Base-by-base conservation (phyloP, 53 echinoderm and acorn worm genomes). In the Actinopyga echinites region DNA sequence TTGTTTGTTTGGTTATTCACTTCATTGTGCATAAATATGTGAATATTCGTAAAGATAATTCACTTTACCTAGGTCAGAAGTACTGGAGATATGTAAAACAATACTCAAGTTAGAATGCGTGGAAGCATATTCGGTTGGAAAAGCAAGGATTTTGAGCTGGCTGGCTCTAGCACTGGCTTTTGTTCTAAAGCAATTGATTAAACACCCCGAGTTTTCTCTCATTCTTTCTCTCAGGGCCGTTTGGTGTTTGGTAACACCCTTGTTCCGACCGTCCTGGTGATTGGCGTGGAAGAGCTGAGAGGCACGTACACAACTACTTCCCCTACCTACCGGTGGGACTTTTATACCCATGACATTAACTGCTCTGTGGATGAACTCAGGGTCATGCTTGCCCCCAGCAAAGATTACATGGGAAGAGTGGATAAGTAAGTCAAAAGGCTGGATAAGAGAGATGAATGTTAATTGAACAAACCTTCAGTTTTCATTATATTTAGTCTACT, bases 281-380 rank as follows among this genome's bases (percentile, higher is more conserved):
- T 96, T 30, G 90, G 88, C 17, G 86, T 93, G n/a, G 96, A 96
- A 44, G 96, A 96, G 43, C 77, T 90, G 4, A 83, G 87, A n/a
- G 89, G 91, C 23, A 80, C 86, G 25, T 96, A 96, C 89, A 93
- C 93, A 30, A 96, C 96, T 12, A 68, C 69, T 19, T 85, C 90
- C 9, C 89, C 96, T 5, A 79, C 82, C 10, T 83, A 85, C 5
- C 86, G 87, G 1, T 91, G 88, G 83, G 96, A 96, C 82, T 75
- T 80, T 74, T 96, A 89, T 57, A 92, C 87, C 38, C 96, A 96
- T 44, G 93, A 93, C 87, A 83, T 96, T 82, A 88, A 90, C 55
- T 96, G 96, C 84, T 87, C 91, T 20, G 93, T 87, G 42, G 96
- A 96, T 30, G 89, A 87, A 56, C 82, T 96, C 37, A 87, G 87